Evolutionary conservation across 2,888 invertebrate species (phyloP).

Genomic region (Acleris literana): DNA sequence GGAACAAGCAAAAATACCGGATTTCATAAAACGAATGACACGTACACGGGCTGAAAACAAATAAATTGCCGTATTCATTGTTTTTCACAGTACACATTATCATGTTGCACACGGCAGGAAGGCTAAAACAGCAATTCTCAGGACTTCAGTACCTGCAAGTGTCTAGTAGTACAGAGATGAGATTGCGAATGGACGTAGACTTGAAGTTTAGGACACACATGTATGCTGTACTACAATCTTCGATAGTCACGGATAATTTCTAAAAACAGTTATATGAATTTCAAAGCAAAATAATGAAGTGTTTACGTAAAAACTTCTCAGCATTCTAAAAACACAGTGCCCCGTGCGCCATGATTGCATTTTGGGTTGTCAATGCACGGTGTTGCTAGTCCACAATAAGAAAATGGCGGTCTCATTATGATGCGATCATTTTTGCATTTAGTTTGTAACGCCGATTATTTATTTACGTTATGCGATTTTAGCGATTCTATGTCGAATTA

Average conservation of each 20-base stretch:
- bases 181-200: constrained; percentile 76
- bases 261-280: constrained; percentile 73
- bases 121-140: constrained; percentile 78
- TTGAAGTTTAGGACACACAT: constrained; percentile 76
- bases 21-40: constrained; percentile 56
- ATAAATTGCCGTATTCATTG: constrained; percentile 53
- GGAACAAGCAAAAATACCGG: constrained; percentile 77
- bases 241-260: constrained; percentile 71
- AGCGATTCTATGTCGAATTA: background rate
- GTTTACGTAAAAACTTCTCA: constrained; percentile 84
- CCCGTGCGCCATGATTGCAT: constrained; percentile 85
- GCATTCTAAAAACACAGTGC: constrained; percentile 84
- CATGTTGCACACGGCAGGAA: constrained; percentile 58
- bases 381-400: constrained; percentile 70
- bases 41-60: constrained; percentile 52
- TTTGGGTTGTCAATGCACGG: constrained; percentile 82
- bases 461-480: background rate
- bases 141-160: constrained; percentile 82
- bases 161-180: constrained; percentile 81
- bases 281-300: constrained; percentile 78
- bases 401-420: constrained; percentile 72
- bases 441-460: background rate
- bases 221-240: constrained; percentile 75
- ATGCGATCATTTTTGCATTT: constrained; percentile 57
- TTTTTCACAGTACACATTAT: constrained; percentile 52